Evolutionary conservation across 2,888 invertebrate genomes (phyloP).

Genomic region (Strigamia maritima): DNA sequence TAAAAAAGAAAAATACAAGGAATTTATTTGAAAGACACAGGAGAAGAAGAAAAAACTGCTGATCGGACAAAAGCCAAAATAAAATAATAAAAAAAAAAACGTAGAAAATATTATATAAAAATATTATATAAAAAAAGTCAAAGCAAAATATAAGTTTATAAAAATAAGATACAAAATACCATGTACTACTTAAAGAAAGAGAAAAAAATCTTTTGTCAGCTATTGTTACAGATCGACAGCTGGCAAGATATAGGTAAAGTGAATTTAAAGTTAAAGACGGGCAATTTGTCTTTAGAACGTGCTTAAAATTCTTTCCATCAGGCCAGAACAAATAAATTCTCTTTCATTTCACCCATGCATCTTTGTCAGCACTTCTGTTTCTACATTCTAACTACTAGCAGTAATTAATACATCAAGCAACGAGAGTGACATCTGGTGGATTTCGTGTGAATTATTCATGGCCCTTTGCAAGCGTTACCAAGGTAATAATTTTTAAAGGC

Average conservation of each 20-base stretch:
- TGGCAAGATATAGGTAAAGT: not conserved
- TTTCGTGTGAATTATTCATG: conserved; percentile 31
- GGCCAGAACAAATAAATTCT: conserved; percentile 7
- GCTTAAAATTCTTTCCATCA: conserved; percentile 27
- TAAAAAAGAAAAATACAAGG: not conserved
- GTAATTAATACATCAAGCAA: conserved; percentile 31
- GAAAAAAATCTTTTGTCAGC: not conserved
- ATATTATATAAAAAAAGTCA: not conserved
- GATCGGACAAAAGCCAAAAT: not conserved
- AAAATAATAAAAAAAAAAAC: not conserved
- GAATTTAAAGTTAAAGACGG: conserved; percentile 22
- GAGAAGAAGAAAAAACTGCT: conserved; percentile 1
- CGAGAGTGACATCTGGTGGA: conserved; percentile 27
- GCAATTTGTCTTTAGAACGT: conserved; percentile 12
- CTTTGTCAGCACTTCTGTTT: conserved; percentile 20
- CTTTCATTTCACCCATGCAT: not conserved
- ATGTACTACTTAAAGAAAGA: not conserved
- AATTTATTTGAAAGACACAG: not conserved
- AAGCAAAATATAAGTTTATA: not conserved
- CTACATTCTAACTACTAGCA: not conserved
- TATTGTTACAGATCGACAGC: not conserved
- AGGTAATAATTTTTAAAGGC: conserved; percentile 34
- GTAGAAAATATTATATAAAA: not conserved
- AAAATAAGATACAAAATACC: not conserved
- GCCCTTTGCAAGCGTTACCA: conserved; percentile 30